Percentiles rank a stretch among this genome's conserved stretches.
Evolutionary conservation across 2,113 vertebrate genomes (phyloP).

Genomic region (Tyrannus savana): DNA sequence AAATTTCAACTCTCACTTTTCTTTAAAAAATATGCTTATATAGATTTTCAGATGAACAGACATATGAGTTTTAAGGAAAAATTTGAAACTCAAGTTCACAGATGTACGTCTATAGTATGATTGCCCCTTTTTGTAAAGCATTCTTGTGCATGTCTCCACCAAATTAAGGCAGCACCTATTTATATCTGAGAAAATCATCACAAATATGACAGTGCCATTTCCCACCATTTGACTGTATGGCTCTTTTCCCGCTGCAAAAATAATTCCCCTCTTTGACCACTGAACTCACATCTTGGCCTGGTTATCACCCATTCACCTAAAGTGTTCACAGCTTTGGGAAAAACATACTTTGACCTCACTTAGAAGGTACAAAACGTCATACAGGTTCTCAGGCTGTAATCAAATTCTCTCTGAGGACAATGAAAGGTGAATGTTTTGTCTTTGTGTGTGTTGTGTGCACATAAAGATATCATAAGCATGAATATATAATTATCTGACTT

Average conservation of each 20-base stretch:
- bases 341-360: neutral
- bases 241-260: neutral
- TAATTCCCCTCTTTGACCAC: neutral
- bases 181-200: neutral
- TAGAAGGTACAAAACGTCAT: neutral
- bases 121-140: neutral
- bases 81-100: neutral
- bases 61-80: neutral
- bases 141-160: neutral
- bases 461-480: neutral
- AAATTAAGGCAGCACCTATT: neutral
- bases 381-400: neutral
- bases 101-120: neutral
- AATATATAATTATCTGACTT: neutral
- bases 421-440: neutral
- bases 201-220: neutral
- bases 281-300: neutral
- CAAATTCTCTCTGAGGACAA: neutral
- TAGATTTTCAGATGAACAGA: neutral
- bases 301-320: neutral
- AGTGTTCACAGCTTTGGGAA: neutral
- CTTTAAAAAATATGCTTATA: neutral
- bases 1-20: neutral
- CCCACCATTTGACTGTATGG: neutral
- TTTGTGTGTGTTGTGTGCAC: neutral